Conservation (phyloP, 2,797 vertebrate genomes). For the Syngnathus rostellatus region DNA sequence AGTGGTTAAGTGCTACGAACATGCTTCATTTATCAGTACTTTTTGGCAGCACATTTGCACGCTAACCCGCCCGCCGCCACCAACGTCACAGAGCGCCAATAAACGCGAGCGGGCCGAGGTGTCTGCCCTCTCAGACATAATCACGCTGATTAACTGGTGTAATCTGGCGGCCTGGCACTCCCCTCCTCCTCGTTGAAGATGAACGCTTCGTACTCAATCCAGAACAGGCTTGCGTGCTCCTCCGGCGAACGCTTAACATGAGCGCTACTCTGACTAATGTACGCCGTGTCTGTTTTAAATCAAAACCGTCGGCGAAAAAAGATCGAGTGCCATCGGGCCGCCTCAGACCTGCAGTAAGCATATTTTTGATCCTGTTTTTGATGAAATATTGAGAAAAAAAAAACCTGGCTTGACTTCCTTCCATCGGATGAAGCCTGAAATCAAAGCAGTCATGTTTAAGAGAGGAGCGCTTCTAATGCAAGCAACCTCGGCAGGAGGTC, state of each 20-base stretch:
- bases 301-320: constrained; percentile 50
- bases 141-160: constrained; percentile 70
- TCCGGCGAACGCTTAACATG: constrained; percentile 40
- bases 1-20: constrained; percentile 9
- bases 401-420: constrained; percentile 64
- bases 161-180: constrained; percentile 62
- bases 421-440: constrained; percentile 67
- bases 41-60: constrained; percentile 9
- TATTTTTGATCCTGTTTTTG: constrained; percentile 52
- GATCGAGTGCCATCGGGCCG: constrained; percentile 34
- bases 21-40: constrained; percentile 29
- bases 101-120: constrained; percentile 62
- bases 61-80: constrained; percentile 20
- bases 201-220: constrained; percentile 61
- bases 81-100: constrained; percentile 35
- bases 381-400: constrained; percentile 59
- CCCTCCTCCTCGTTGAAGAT: constrained; percentile 49
- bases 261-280: constrained; percentile 38
- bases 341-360: constrained; percentile 37
- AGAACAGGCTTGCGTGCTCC: constrained; percentile 50
- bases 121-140: constrained; percentile 59
- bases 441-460: constrained; percentile 56
- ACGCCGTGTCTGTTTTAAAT: constrained; percentile 66
- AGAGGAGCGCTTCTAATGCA: constrained; percentile 32
- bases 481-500: constrained; percentile 65